A percentile compares a stretch with the other conserved stretches of the same genome.
Evolutionary conservation across 2,797 vertebrate species (phyloP).

Genomic region (Rhodeus uyekii): DNA sequence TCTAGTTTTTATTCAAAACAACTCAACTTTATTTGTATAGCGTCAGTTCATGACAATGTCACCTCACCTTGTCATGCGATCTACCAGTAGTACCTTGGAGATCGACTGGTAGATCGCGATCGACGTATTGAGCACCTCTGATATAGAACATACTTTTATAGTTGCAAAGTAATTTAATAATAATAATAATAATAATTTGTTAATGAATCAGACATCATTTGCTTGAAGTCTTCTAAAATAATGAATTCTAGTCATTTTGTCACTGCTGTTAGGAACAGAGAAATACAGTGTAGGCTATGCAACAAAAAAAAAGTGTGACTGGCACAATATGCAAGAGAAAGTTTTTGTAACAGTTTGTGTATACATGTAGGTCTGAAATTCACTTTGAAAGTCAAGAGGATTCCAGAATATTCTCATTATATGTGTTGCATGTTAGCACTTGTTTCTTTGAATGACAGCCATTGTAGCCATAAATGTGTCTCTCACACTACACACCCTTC

Average conservation of each 20-base stretch:
- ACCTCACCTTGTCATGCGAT: no score
- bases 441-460: conserved; percentile 44
- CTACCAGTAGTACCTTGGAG: no score
- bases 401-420: conserved; percentile 50
- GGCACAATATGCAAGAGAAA: neutral
- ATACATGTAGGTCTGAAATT: neutral
- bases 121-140: no score
- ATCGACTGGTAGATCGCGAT: no score
- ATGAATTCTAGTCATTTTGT: neutral
- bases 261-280: neutral
- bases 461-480: neutral
- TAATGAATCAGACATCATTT: neutral
- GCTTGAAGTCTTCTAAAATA: neutral
- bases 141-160: no score
- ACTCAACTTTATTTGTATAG: no score
- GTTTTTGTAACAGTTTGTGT: conserved; percentile 8
- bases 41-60: no score
- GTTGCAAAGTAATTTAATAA: no score
- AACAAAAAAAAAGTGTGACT: neutral
- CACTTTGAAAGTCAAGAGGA: conserved; percentile 3
- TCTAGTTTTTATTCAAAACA: no score
- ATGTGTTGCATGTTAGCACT: conserved; percentile 43
- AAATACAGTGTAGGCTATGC: neutral
- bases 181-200: neutral
- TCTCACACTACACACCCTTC: conserved; percentile 25